Base-by-base conservation (phyloP, 1,140 invertebrate species). In the Ceratina calcarata region DNA sequence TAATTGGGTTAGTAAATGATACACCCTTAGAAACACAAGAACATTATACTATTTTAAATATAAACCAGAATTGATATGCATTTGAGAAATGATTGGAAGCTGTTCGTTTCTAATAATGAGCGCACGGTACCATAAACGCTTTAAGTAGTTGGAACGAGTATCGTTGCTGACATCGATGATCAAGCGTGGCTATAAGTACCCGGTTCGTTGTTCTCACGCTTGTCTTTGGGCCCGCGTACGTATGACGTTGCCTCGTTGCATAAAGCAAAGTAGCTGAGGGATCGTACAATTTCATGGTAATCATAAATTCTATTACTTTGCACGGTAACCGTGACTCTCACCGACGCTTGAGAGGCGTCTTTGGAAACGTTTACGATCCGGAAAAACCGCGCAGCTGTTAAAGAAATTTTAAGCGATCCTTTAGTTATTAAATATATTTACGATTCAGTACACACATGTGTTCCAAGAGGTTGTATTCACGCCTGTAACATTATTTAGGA, bases 111-210 rank as follows among this genome's bases (percentile, higher is more conserved):
- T 18, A 57, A 68, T 53, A 82, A 10, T 51, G 32, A 58, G 37
- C 62, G 51, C 51, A 57, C 51, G 53, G 53, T 58, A 49, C 74
- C 58, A 49, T 71, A 27, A 20, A 37, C 57, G 24, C n/a, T 32
- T 67, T 6, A 64, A 55, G 58, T 72, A 82, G 74, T 66, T 69
- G 78, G 37, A 83, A 73, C 74, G 74, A 73, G 37, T 45, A 18
- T 57, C 58, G 81, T 24, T 71, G 27, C 67, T 61, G 81, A 73
- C 69, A 73, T 72, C 78, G 82, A 82, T 82, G 74, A 78, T 45
- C 27, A 37, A 82, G 82, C 71, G 57, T 75, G 70, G 70, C 66
- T 61, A 16, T 22, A 57, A 57, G 64, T 60, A 66, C 67, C 15
- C 67, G 45, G 72, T 83, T 60, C 20, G 24, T 78, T 70, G 66